Evolutionary conservation across 2,888 invertebrate genomes (phyloP).

Genomic region (Lepidonotus clava): DNA sequence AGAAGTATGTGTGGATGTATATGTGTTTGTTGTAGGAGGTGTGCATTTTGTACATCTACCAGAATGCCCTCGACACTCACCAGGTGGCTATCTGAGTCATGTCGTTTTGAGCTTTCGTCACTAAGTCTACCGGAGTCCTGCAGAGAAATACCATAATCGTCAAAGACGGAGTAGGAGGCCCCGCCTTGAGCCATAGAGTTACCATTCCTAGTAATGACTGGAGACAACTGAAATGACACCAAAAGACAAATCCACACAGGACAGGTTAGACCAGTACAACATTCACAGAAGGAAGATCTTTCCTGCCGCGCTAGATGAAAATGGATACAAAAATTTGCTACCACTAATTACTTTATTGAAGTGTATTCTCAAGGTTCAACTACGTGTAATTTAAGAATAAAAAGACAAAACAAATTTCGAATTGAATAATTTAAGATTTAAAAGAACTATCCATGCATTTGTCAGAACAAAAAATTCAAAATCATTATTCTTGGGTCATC

Average conservation of each 20-base stretch:
- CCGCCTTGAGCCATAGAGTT: conserved; percentile 21
- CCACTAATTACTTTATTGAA: no score
- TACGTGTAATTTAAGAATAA: no score
- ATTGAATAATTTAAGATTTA: no score
- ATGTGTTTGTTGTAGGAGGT: neutral
- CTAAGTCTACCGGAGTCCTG: conserved; percentile 77
- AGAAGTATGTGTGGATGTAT: neutral
- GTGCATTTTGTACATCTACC: neutral
- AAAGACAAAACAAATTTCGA: no score
- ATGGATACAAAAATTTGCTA: no score
- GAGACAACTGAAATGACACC: conserved; percentile 50
- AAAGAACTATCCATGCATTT: no score
- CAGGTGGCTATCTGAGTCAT: conserved; percentile 83
- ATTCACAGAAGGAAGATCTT: conserved; percentile 3
- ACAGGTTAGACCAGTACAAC: no score
- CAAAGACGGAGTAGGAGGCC: conserved; percentile 20
- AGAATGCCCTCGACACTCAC: conserved; percentile 63
- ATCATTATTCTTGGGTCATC: no score
- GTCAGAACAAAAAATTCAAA: no score
- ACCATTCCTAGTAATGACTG: conserved; percentile 46
- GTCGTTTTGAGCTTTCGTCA: conserved; percentile 83
- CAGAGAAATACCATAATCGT: conserved; percentile 54
- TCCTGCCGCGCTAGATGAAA: no score
- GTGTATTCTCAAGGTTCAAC: no score
- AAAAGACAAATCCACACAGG: conserved; percentile 19